Evolutionary conservation across 1,140 invertebrate species (phyloP).

Genomic region (Homalodisca vitripennis): DNA sequence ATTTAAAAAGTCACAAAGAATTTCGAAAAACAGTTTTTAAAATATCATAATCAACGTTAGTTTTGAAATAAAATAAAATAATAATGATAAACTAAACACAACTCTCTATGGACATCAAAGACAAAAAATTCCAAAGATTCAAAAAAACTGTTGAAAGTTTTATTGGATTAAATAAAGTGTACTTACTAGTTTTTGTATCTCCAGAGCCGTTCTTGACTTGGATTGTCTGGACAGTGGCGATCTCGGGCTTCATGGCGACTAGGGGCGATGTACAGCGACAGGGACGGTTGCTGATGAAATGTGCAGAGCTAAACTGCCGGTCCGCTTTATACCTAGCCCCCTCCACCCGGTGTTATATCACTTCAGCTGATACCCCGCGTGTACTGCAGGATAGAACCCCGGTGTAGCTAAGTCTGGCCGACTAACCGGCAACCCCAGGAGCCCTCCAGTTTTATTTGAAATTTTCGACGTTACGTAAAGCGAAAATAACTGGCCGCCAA

Average conservation of each 20-base stretch:
- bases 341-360: not conserved
- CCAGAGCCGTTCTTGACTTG: constrained; percentile 16
- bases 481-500: too few species aligned
- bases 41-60: too few species aligned
- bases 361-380: not conserved
- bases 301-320: not conserved
- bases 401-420: not conserved
- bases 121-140: too few species aligned
- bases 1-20: too few species aligned
- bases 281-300: not conserved
- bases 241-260: constrained; percentile 9
- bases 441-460: too few species aligned
- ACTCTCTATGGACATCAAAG: too few species aligned
- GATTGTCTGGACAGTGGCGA: constrained; percentile 14
- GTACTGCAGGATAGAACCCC: not conserved
- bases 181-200: constrained; percentile 5
- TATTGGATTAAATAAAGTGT: constrained; percentile 1
- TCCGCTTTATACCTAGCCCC: not conserved
- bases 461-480: too few species aligned
- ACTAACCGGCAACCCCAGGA: too few species aligned
- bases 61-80: too few species aligned
- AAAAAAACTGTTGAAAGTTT: not conserved
- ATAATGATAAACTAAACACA: too few species aligned
- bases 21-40: too few species aligned
- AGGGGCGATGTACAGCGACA: not conserved